Evolutionary conservation across 2,888 invertebrate genomes (phyloP), one percentile per base, ranked within the genome.

Genomic region (Lepas anatifera): DNA sequence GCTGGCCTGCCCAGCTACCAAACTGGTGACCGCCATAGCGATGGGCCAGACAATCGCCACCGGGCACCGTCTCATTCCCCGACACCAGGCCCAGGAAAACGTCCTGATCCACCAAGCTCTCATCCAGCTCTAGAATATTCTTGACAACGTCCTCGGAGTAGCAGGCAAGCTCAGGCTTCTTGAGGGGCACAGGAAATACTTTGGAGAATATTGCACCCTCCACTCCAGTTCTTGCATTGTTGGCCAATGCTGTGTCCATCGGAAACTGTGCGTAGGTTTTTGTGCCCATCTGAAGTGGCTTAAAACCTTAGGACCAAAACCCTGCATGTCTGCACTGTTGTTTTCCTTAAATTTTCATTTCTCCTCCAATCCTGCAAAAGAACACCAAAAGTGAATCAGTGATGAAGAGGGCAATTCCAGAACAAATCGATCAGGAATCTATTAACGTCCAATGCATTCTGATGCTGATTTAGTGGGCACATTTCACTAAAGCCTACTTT

Each of bases 1-100:
- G 79, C 75, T 87, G 87, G n/a, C 85, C 86, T n/a, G 86, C 84
- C 84, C 87, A 87, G 68, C 84, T 76, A 0, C 87, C 87, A 77
- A 86, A 87, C 76, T 87, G 87, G 77, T 87, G 86, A 1, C 87
- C 87, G 72, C 87, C 87, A 75, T 87, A 87, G 72, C 85, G 84
- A 70, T 85, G 84, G 16, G 85, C 83, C 37, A 86, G 84, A 22
- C 86, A 79, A 68, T 85, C 82, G 29, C 85, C 85, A 0, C 81
- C 81, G n/a, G 83, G 83, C 0, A 87, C 81, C 50, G 86, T 75
- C 77, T 82, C 83, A 72, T 83, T 83, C 1, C 87, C 87, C 67
- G 85, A 81, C 72, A 87, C 81, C 75, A 85, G 85, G 72, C 85
- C 83, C 0, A 81, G 79, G 74, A 86, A 85, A 63, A 85, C 85